A percentile compares a stretch with the other conserved stretches of the same genome.
Evolutionary conservation across 2,888 invertebrate genomes (phyloP).

Genomic region (Glyphotaelius pellucidus): DNA sequence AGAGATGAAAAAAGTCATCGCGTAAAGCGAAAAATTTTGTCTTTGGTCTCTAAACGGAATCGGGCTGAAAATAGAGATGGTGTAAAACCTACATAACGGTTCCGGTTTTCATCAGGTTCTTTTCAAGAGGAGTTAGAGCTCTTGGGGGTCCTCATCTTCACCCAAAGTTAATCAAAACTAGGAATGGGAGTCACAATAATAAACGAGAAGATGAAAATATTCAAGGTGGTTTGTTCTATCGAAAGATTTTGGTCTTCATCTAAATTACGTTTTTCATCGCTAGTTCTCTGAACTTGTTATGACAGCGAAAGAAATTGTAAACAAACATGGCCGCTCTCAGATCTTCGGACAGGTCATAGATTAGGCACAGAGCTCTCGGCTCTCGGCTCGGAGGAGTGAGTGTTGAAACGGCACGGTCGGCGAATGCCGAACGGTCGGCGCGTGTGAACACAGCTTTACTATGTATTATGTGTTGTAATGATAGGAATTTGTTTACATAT

Average conservation of each 20-base stretch:
- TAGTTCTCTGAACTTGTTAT: neutral
- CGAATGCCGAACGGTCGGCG: neutral
- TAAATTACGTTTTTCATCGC: neutral
- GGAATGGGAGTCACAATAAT: neutral
- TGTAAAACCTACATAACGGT: too few relatives aligned
- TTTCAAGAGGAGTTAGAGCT: too few relatives aligned
- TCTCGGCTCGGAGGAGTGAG: neutral
- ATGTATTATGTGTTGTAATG: neutral
- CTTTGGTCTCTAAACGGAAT: too few relatives aligned
- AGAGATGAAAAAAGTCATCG: too few relatives aligned
- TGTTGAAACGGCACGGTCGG: neutral
- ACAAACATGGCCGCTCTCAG: neutral
- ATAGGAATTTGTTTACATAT: conserved; percentile 20
- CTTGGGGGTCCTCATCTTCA: neutral
- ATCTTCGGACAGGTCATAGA: neutral
- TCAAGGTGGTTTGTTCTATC: neutral
- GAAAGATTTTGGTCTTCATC: neutral
- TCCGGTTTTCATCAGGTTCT: neutral
- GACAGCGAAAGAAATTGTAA: neutral
- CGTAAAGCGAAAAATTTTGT: too few relatives aligned
- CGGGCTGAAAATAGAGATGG: too few relatives aligned
- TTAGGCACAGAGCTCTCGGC: neutral
- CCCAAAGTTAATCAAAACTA: neutral
- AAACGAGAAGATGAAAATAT: neutral
- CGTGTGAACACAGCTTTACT: neutral